Base-by-base conservation (phyloP, 2,113 vertebrate genomes). In the Balaeniceps rex region DNA sequence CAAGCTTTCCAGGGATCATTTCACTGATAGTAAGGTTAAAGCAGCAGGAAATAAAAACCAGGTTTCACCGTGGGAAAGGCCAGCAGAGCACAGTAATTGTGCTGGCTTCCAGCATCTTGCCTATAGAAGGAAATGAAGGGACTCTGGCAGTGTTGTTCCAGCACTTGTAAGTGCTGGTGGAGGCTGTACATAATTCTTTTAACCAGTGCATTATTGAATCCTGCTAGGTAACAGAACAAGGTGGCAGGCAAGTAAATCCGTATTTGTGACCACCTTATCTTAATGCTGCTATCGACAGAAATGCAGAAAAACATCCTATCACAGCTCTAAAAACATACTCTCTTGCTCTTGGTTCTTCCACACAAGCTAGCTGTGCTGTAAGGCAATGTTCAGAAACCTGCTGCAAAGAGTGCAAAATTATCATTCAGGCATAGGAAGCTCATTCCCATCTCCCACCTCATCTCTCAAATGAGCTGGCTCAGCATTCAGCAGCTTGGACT, bases 31-130 rank as follows among this genome's bases (percentile, higher is more conserved):
- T 33, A 83, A 93, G 93, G 87, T 86, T 95, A 90, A 93, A 87
- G 88, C 71, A 88, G 90, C 88, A 96, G 91, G 96, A 97, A 96
- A 94, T 97, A 97, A 93, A 95, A 93, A 51, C 31, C 93, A 96
- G 91, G 93, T 95, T 96, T 94, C 78, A 88, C 52, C 7, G 24
- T 93, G 96, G 89, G 93, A 96, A 96, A 96, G 93, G 93, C 91
- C 87, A 93, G 47, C 69, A 83, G 58, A 96, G 71, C 91, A 93
- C 85, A 90, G 82, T 24, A 85, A 94, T 74, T 77, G 70, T 74
- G 72, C 78, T 60, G 46, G 46, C 77, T 84, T 87, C 80, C 91
- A 96, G 76, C 79, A 93, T 31, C 68, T 70, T 47, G 84, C 70
- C 84, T 96, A 23, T 3, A 81, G 93, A 81, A 83, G 91, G 91